A percentile compares a stretch with the other conserved stretches of the same genome.
phyloP scores from a whole-genome alignment of 2,113 vertebrate species.

The Pan troglodytes region NHGRI_mPanTro3-v2.1_pri NC_072410.2:94517001-94517500 shows the following conservation, averaged over 20 bases:
- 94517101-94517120: not conserved
- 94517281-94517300: not conserved
- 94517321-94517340: not conserved
- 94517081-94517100: rapidly evolving
- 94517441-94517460: not conserved
- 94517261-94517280: not conserved
- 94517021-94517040: not conserved
- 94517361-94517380: not conserved
- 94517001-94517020: not conserved
- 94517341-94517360: not conserved
- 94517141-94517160: not conserved
- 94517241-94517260: not conserved
- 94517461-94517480: not conserved
- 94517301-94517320: not conserved
- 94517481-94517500: not conserved
- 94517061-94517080: not conserved
- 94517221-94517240: not conserved
- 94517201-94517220: not conserved
- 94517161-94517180: rapidly evolving
- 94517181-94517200: not conserved
- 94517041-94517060: rapidly evolving
- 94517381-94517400: not conserved
- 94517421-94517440: not conserved
- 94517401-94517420: not conserved
- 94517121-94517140: not conserved